Evolutionary conservation across 2,113 vertebrate genomes (phyloP), one percentile per base, ranked within the genome.

Genomic region (Aythya baeri): DNA sequence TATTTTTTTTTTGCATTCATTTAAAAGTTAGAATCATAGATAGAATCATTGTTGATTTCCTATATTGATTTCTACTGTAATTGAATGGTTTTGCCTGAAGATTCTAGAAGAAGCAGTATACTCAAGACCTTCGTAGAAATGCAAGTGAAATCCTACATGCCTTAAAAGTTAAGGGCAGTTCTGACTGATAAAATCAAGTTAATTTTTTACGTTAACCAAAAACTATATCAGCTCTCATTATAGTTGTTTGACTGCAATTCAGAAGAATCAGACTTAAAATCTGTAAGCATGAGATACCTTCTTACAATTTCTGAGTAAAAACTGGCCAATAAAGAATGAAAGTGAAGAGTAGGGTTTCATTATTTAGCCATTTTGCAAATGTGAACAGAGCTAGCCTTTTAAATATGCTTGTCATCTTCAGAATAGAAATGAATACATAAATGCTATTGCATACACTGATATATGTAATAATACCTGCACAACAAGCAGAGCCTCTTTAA

Each of bases 401-500:
- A 81, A 82, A 94, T 57, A 79, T 41, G 31, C 12, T 79, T 23
- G 26, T 46, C 2, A 31, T 22, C 61, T 76, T 88, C 38, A 68
- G n/a, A 65, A 14, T 79, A 55, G 36, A 91, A 86, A 38, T 4
- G 0, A 88, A 84, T 15, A 82, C 22, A 9, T 68, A 83, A 89
- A 67, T 52, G 55, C 29, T 65, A 73, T 61, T 29, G 66, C 38
- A 59, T 50, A 44, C 8, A 36, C 11, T 34, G 9, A 12, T 54
- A 36, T 11, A 29, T 2, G 1, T 31, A 68, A 6, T 20, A 63
- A 29, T 99, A 99, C 99, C 99, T 99, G 99, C 67, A 98, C 98
- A 65, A 99, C 97, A 54, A 99, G 98, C 54, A 99, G 96, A 59
- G 99, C 99, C 82, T 99, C 99, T 73, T 98, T 98, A 86, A 99